Base-by-base conservation (phyloP, 2,888 invertebrate species). In the Melitaea athalia region DNA sequence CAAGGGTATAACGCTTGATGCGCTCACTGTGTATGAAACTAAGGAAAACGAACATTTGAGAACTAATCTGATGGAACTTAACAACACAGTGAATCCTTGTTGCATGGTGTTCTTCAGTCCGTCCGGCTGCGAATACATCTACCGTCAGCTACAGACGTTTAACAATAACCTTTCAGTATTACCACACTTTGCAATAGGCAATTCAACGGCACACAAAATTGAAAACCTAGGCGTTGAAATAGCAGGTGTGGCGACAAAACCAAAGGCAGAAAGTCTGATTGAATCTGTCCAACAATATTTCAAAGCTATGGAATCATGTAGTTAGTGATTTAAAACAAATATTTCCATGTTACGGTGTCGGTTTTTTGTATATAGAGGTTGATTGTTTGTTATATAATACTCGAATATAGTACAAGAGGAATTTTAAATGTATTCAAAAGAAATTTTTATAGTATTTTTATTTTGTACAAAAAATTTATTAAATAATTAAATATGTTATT, bases 51-150 rank as follows among this genome's bases (percentile, higher is more conserved):
- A 83, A 3, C 84, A 86, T 67, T 77, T 92, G 67, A 85, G 81
- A 60, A 75, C 72, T 15, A 79, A 84, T 72, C 75, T 92, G 45
- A 83, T 87, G 73, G 79, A 85, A 42, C 75, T 92, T 10, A 84
- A 81, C 50, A 78, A 84, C 0, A 71, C 75, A 0, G 76, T 73
- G 17, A 75, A 73, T 11, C 88, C 84, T 0, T 84, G 84, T 50
- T 88, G 90, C 68, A 78, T 92, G 80, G 89, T 91, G 61, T 92
- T 92, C 78, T 92, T 92, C 72, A 91, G 92, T 70, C 92, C 92
- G 0, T 92, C 92, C 0, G 92, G 92, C 0, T 91, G 89, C 64
- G 91, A 92, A 72, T 91, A 92, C 74, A 85, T 87, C 24, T 84
- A 91, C 73, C 77, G 91, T 5, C 87, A 88, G 73, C 82, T 92